A percentile compares a stretch with the other conserved stretches of the same genome.
Evolutionary conservation across 2,888 invertebrate species (phyloP).

Genomic region (Heliconius sara): DNA sequence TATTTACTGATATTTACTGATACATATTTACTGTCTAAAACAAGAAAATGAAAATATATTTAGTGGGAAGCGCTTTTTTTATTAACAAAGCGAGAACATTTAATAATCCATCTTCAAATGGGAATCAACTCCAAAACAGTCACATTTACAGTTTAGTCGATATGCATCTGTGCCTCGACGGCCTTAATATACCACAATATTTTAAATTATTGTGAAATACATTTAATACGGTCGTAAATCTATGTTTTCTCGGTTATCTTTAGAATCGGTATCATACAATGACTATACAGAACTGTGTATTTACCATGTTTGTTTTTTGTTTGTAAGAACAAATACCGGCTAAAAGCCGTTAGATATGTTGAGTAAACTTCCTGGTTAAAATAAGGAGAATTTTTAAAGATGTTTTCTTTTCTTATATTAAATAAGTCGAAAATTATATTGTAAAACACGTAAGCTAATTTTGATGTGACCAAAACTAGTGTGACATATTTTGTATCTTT

Average conservation of each 20-base stretch:
- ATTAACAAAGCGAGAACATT: no score
- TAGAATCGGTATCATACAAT: conserved; percentile 2
- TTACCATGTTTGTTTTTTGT: conserved; percentile 35
- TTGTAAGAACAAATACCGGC: conserved; percentile 26
- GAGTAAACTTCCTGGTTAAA: conserved; percentile 26
- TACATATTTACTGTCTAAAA: no score
- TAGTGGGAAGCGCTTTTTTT: no score
- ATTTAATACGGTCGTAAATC: conserved; percentile 4
- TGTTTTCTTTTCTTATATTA: background rate
- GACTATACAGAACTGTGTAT: conserved; percentile 25
- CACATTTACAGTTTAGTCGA: no score
- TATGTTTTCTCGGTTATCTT: conserved; percentile 22
- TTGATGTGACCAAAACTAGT: no score
- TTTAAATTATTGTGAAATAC: conserved; percentile 10
- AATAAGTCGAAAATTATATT: background rate
- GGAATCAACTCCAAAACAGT: no score
- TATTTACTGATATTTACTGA: no score
- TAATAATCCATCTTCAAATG: no score
- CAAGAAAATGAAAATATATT: no score
- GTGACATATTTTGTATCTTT: no score
- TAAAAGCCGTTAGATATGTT: conserved; percentile 29
- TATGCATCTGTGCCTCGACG: no score
- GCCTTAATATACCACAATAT: background rate
- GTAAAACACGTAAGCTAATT: background rate
- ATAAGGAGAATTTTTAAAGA: conserved; percentile 11